phyloP scores from a whole-genome alignment of 2,113 vertebrate species.

The Ardeotis arabs region DNA sequence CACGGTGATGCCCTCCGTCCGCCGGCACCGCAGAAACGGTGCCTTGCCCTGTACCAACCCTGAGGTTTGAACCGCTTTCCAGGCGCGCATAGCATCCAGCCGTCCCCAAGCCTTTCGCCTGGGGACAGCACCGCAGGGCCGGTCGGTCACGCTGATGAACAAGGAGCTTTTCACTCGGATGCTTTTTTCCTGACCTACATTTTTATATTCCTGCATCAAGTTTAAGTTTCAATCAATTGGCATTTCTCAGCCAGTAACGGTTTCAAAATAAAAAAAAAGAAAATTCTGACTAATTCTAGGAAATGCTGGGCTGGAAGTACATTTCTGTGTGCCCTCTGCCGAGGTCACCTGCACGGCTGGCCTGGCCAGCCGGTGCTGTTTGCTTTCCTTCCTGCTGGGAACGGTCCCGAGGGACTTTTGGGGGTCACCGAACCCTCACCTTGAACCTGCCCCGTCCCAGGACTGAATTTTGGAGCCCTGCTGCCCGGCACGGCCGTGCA shows the following conservation, averaged over 20 bases:
- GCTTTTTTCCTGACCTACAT: constrained; percentile 40
- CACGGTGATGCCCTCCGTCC: background rate
- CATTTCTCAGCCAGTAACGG: background rate
- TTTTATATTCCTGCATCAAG: background rate
- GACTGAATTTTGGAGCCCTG: background rate
- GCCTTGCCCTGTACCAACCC: background rate
- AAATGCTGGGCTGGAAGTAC: background rate
- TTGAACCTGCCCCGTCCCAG: background rate
- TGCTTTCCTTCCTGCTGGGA: background rate
- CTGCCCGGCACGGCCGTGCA: fast-evolving
- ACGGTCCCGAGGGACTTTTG: fast-evolving
- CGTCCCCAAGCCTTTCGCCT: background rate
- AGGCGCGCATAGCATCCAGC: background rate
- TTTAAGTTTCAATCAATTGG: background rate
- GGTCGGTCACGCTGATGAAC: background rate
- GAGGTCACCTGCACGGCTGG: background rate
- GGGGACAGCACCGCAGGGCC: background rate
- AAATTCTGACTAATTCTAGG: background rate
- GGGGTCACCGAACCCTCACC: background rate
- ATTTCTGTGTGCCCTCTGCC: background rate
- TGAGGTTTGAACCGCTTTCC: background rate
- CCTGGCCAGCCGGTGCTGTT: background rate
- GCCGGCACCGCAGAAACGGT: background rate
- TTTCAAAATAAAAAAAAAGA: background rate
- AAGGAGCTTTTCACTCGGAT: constrained; percentile 47